Percentiles rank a stretch among this genome's conserved stretches.
Evolutionary conservation across 2,113 vertebrate species (phyloP).

Genomic region (Stictonetta naevosa): DNA sequence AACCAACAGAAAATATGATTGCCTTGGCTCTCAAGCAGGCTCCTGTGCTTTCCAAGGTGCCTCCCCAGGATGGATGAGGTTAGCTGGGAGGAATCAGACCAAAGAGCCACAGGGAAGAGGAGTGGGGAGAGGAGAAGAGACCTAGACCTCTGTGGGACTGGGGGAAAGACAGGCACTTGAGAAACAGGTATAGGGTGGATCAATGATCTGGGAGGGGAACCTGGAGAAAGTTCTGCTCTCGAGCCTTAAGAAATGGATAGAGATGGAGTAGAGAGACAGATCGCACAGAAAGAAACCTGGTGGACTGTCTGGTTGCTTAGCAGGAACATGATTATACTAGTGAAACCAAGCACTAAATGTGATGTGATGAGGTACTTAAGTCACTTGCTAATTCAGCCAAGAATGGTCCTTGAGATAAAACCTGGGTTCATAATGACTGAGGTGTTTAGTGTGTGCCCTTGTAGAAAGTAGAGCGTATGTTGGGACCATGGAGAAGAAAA

Average conservation of each 20-base stretch:
- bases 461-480: not conserved
- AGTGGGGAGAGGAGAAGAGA: not conserved
- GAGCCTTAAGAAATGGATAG: not conserved
- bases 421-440: not conserved
- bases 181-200: not conserved
- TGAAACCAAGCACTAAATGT: not conserved
- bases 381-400: not conserved
- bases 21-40: not conserved
- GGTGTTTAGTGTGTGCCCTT: not conserved
- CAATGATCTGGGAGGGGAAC: not conserved
- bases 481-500: not conserved
- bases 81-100: not conserved
- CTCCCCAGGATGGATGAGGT: not conserved
- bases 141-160: not conserved
- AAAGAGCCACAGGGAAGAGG: not conserved
- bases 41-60: not conserved
- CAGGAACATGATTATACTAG: not conserved
- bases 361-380: not conserved
- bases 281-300: not conserved
- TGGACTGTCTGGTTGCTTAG: not conserved
- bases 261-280: not conserved
- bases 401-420: not conserved
- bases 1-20: accelerated
- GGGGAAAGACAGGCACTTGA: not conserved
- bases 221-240: not conserved